A percentile compares a stretch with the other conserved stretches of the same genome.
Evolutionary conservation across 2,888 invertebrate genomes (phyloP).

Genomic region (Smittia sp.): DNA sequence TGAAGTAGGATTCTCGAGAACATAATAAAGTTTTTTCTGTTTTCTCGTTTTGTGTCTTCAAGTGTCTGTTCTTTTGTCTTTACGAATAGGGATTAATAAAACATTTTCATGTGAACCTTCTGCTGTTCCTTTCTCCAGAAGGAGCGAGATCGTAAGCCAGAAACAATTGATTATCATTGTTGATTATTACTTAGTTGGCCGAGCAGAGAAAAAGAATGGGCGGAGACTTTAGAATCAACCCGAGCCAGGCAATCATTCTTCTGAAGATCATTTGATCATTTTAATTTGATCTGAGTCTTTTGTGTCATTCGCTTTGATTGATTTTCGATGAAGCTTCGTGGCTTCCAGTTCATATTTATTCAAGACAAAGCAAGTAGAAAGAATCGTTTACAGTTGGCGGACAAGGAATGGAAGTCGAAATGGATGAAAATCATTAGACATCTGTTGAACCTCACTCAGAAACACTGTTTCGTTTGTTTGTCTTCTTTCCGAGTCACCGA

Average conservation of each 20-base stretch:
- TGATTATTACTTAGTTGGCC: conserved; percentile 9
- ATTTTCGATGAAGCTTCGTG: conserved; percentile 12
- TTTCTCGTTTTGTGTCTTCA: conserved; percentile 6
- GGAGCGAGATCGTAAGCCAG: neutral
- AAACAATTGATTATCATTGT: conserved; percentile 23
- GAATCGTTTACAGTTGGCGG: conserved; percentile 18
- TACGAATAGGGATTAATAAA: conserved; percentile 19
- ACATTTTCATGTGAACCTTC: neutral
- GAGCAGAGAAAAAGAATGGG: neutral
- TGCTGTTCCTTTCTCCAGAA: neutral
- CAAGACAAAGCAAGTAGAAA: neutral
- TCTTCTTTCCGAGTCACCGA: neutral
- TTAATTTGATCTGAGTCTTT: conserved; percentile 5
- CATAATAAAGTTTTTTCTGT: conserved; percentile 17
- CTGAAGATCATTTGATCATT: too few relatives aligned
- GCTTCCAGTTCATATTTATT: conserved; percentile 21
- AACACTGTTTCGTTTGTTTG: neutral
- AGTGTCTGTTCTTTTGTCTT: conserved; percentile 20
- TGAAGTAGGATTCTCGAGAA: conserved; percentile 32
- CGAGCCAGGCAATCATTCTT: neutral
- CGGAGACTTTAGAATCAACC: neutral
- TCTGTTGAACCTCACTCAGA: conserved; percentile 20
- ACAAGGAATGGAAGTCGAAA: conserved; percentile 9
- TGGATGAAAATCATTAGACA: conserved; percentile 14
- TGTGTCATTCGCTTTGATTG: conserved; percentile 11